Evolutionary conservation across 2,797 vertebrate species (phyloP).

Genomic region (Masticophis lateralis): DNA sequence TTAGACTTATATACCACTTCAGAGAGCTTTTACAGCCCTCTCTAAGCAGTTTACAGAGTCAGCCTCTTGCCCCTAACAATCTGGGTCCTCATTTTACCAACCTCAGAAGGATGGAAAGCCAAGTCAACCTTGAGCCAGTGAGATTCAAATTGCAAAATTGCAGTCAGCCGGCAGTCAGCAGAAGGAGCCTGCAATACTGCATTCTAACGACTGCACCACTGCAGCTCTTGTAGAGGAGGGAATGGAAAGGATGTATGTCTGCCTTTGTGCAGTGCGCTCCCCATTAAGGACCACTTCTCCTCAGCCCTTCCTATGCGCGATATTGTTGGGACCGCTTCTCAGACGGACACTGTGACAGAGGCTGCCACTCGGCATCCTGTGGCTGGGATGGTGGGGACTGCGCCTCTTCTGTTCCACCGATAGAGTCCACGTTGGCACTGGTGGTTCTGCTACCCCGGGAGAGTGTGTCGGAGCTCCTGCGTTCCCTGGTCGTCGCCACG

Average conservation of each 20-base stretch:
- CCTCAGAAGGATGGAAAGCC: too few relatives aligned
- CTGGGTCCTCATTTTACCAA: too few relatives aligned
- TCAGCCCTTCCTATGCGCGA: constrained; percentile 77
- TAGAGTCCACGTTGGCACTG: constrained; percentile 76
- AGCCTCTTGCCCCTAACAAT: too few relatives aligned
- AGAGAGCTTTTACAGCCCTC: too few relatives aligned
- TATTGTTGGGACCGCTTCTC: constrained; percentile 84
- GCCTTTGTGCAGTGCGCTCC: background rate
- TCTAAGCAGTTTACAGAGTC: too few relatives aligned
- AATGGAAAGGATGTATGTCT: background rate
- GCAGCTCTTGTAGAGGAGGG: too few relatives aligned
- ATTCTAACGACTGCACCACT: too few relatives aligned
- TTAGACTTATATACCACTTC: too few relatives aligned
- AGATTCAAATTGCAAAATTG: too few relatives aligned
- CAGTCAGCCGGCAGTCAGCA: too few relatives aligned
- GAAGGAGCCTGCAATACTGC: too few relatives aligned
- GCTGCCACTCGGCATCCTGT: constrained; percentile 79
- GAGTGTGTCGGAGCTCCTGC: constrained; percentile 75
- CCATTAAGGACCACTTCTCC: background rate
- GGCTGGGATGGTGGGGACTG: constrained; percentile 91
- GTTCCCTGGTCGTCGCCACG: constrained; percentile 77
- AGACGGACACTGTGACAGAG: constrained; percentile 82
- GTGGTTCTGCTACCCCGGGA: constrained; percentile 64
- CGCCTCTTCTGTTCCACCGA: constrained; percentile 59
- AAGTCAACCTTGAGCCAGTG: too few relatives aligned